These are phyloP conservation scores for Harpalus rubripes DNA, from an alignment of 2,888 invertebrate genomes.

Conservation along the genomic window DNA sequence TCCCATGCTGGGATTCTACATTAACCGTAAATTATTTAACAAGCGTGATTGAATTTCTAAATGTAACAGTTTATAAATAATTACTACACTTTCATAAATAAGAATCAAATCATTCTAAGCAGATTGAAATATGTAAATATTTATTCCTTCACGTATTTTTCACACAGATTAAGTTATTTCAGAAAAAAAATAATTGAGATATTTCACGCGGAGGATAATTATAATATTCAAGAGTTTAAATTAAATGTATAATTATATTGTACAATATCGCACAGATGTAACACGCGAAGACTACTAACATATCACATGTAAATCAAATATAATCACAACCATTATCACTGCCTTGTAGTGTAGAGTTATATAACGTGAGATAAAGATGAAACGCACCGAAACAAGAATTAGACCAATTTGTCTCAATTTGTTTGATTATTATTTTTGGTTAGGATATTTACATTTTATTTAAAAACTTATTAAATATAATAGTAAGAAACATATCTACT, in stretches of 20 bases:
- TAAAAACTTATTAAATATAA: no score
- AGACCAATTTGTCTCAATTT: not conserved
- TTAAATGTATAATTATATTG: conserved; percentile 51
- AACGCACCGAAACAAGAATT: not conserved
- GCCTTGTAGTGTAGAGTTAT: not conserved
- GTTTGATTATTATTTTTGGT: not conserved
- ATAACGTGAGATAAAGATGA: not conserved
- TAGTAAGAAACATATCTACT: no score
- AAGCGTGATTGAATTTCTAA: conserved; percentile 48
- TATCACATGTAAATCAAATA: conserved; percentile 31
- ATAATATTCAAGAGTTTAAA: conserved; percentile 41
- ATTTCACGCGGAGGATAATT: conserved; percentile 44
- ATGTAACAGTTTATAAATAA: conserved; percentile 42
- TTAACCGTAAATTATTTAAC: conserved; percentile 36
- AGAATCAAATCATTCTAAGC: not conserved
- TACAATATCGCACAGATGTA: conserved; percentile 33
- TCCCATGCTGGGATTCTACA: conserved; percentile 21
- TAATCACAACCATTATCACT: conserved; percentile 37
- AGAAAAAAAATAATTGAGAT: conserved; percentile 47
- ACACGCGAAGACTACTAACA: conserved; percentile 40
- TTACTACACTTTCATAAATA: conserved; percentile 30
- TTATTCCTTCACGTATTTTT: conserved; percentile 25
- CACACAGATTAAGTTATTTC: conserved; percentile 25
- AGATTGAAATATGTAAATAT: conserved; percentile 23
- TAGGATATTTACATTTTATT: not conserved